Evolutionary conservation across 2,113 vertebrate genomes (phyloP), one percentile per base, ranked within the genome.

Genomic region (Ceyx melanurus): DNA sequence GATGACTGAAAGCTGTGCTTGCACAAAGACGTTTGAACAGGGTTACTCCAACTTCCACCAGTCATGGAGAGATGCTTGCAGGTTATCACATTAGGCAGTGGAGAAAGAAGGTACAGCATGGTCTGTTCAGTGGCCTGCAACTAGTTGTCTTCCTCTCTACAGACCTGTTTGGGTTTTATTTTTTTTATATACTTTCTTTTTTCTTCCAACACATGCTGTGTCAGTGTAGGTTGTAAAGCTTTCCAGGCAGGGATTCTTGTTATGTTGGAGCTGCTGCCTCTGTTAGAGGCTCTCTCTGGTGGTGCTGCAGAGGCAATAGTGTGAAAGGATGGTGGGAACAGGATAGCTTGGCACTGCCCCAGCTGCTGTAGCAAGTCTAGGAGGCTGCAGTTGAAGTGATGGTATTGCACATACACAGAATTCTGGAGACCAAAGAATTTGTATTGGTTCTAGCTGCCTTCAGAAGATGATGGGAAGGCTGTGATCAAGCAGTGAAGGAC

Each of bases 251-350:
- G 6, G n/a, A 26, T 35, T 80, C 80, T 81, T 17, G 18, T 54
- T 89, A 18, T 51, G 42, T 5, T 33, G 54, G 78, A 84, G 81
- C 28, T 87, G 50, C 74, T 68, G n/a, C 50, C 77, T 74, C 8
- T 17, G 65, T 73, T 51, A 57, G 66, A 73, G 43, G n/a, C 40
- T 65, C 43, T 72, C 40, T 65, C 43, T 72, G 85, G 82, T 54
- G 53, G 29, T 8, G 15, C 61, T 62, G 56, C 51, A 78, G 45
- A 51, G 66, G 28, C 26, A n/a, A 10, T 21, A 21, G 25, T 3
- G 1, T 14, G 19, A 26, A 37, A 0, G 8, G 28, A 4, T 12
- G 9, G 45, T 43, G 50, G 40, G 70, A 45, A n/a, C 45, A n/a
- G 18, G 50, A 14, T 31, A 37, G 21, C 7, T 86, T 78, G 58